Base-by-base conservation (phyloP, 2,797 vertebrate species). In the Allobates femoralis region DNA sequence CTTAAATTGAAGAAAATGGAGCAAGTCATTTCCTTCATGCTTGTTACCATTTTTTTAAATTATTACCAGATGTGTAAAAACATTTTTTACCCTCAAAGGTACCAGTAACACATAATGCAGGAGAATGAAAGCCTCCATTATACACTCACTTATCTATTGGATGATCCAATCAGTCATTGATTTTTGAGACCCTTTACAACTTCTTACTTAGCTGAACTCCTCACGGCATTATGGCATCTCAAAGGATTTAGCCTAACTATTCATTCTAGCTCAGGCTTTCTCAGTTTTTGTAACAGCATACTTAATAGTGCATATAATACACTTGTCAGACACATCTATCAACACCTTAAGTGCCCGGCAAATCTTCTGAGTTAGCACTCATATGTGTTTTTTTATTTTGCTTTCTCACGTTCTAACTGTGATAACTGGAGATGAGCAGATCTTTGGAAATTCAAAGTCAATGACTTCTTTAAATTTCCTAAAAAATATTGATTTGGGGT, bases 41-140 rank as follows among this genome's bases (percentile, higher is more conserved):
- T 66, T 86, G 77, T 86, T 76, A 30, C 46, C 41, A 50, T 37
- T 83, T 8, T 62, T 26, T 34, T 71, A 64, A 83, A 82, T 53
- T 50, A 73, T 87, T 87, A 78, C 62, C 74, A 87, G 86, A 87
- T 87, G 86, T 87, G 74, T 79, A 32, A 8, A 46, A n/a, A n/a
- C n/a, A 16, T 53, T 83, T 55, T 77, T 80, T 18, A 26, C 14
- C 64, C 62, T 71, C 51, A 50, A 66, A 67, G 64, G 55, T 55
- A 62, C 8, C n/a, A 56, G 60, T 58, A 83, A 86, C 67, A 86
- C 67, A 78, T 78, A 83, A 58, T 78, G 19, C 41, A 81, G 71
- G 23, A 26, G 34, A 71, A 62, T 75, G 32, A 69, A 69, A 71
- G 11, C 41, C 30, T 34, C 14, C 41, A 73, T 23, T 60, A 64